Percentiles rank a stretch among this genome's conserved stretches.
phyloP scores from a whole-genome alignment of 2,888 invertebrate species.

The Oscheius sp. region DNA sequence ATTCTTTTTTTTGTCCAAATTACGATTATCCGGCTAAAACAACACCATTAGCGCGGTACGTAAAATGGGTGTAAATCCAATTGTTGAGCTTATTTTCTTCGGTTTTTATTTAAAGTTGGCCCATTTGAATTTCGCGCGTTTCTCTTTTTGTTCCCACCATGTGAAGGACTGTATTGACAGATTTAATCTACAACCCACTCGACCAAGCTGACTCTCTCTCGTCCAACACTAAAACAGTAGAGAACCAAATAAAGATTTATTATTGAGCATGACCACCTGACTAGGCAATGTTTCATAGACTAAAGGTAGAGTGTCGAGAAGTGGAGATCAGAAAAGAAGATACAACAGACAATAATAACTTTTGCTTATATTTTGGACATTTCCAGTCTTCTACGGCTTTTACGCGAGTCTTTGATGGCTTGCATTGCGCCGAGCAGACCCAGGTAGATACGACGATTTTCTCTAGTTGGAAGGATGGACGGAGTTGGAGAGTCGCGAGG shows the following conservation, averaged over 20 bases:
- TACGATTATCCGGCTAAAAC: no score
- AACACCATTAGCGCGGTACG: no score
- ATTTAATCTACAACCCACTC: no score
- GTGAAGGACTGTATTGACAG: no score
- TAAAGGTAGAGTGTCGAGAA: background rate
- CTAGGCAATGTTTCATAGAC: slow-evolving; percentile 21
- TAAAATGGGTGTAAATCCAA: no score
- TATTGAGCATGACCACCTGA: slow-evolving; percentile 37
- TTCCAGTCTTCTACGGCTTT: background rate
- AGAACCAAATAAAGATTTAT: background rate
- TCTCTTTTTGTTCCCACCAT: no score
- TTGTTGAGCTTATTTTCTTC: no score
- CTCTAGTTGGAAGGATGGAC: background rate
- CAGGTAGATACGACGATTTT: slow-evolving; percentile 14
- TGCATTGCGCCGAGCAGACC: slow-evolving; percentile 37
- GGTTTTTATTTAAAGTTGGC: no score
- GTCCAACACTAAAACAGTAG: no score
- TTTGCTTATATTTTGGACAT: slow-evolving; percentile 7
- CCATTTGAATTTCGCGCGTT: no score
- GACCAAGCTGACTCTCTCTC: no score
- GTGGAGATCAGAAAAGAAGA: slow-evolving; percentile 12
- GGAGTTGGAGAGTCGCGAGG: slow-evolving; percentile 10
- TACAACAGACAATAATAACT: background rate
- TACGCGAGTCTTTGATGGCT: slow-evolving; percentile 11
- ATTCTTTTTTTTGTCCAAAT: no score